Percentiles rank a stretch among this genome's conserved stretches.
Conservation (phyloP, 2,888 invertebrate genomes). For the Caradrina clavipalpis region DNA sequence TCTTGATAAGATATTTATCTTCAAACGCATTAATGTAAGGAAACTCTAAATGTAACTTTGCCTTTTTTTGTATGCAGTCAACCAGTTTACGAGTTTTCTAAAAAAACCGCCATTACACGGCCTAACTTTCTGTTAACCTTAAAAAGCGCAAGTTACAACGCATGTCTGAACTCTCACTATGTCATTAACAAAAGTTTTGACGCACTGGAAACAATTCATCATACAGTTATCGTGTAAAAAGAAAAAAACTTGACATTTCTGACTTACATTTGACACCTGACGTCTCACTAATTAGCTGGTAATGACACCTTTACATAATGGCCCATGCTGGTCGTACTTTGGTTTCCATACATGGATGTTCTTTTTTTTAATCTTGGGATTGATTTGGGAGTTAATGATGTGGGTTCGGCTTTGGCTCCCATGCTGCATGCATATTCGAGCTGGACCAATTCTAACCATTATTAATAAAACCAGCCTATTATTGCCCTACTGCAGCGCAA, state of each 20-base stretch:
- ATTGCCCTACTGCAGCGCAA: too few species aligned
- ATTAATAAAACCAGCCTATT: too few species aligned
- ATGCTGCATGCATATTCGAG: not conserved
- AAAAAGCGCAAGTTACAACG: slow-evolving; percentile 32
- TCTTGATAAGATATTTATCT: not conserved
- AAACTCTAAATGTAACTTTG: not conserved
- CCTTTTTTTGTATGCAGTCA: not conserved
- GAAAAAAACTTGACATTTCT: slow-evolving; percentile 50
- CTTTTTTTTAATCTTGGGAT: not conserved
- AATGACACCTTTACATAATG: slow-evolving; percentile 55
- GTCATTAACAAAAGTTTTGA: slow-evolving; percentile 37
- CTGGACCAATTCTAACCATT: too few species aligned
- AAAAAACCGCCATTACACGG: slow-evolving; percentile 9
- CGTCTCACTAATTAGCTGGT: slow-evolving; percentile 57
- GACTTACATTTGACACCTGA: slow-evolving; percentile 54
- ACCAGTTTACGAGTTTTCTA: not conserved
- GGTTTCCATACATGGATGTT: not conserved
- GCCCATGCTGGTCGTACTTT: slow-evolving; percentile 8
- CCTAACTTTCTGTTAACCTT: slow-evolving; percentile 24
- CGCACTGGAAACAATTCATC: slow-evolving; percentile 51
- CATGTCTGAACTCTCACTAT: slow-evolving; percentile 31
- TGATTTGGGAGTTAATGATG: not conserved
- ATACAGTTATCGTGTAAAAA: slow-evolving; percentile 39
- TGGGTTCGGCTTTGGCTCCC: not conserved
- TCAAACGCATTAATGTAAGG: not conserved